Base-by-base conservation (phyloP, 2,113 vertebrate species). In the Caretta caretta region DNA sequence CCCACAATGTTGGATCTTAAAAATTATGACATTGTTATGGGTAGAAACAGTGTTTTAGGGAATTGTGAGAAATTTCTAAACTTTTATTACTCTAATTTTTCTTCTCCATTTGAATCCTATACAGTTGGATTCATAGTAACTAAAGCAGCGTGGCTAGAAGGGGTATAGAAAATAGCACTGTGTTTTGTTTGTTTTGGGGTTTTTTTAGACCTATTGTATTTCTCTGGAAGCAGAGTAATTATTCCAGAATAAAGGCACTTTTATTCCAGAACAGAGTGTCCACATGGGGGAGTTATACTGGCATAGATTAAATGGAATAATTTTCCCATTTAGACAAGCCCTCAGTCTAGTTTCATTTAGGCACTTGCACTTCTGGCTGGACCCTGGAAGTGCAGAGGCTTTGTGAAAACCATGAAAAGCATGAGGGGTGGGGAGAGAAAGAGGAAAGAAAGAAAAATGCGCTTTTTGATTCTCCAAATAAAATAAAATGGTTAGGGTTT, bases 351-450 rank as follows among this genome's bases (percentile, higher is more conserved):
- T 69, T 7, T 38, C n/a, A 69, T 38, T 69, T 69, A 19, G 19
- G 35, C 16, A 38, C 35, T 69, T 69, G 14, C 35, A n/a, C 16
- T 69, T 69, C 92, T 50, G 62, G 87, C 75, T 92, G 90, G 82
- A 76, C 76, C 92, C 88, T 81, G 14, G 75, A 93, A 90, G 86
- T 80, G 91, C 69, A 89, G 82, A 90, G 92, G 80, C 35, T 69
- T 69, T 69, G 76, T 90, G 76, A 89, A 90, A 93, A 69, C 35
- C 62, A 9, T 69, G 35, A 69, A 20, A 20, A 69, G 35, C 8
- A 69, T 9, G 4, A 54, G 6, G 17, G 35, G 19, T 20, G 1
- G 17, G 16, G 35, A 2, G 17, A 38, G 17, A 20, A 38, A n/a
- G 62, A 62, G 65, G 19, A 9, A 72, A 72, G 19, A 72, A 72